Base-by-base conservation (phyloP, 2,113 vertebrate genomes). In the Rhinolophus ferrumequinum region DNA sequence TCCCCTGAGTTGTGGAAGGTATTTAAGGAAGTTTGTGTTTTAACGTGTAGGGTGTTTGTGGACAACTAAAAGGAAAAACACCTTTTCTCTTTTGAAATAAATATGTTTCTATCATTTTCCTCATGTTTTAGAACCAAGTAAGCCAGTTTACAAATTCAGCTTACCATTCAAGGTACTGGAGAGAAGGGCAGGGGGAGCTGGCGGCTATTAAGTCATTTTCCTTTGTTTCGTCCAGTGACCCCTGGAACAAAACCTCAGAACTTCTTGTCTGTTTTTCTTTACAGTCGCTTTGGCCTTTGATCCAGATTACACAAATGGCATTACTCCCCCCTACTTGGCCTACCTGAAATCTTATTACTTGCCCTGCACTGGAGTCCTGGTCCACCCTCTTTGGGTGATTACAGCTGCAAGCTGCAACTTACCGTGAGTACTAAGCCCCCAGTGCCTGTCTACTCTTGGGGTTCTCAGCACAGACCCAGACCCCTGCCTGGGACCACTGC, bases 361-460 rank as follows among this genome's bases (percentile, higher is more conserved):
- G 60, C 96, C 97, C 60, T 98, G 97, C 8, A 26, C 76, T 14
- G 97, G 97, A 44, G 97, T 66, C 70, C 75, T 98, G 56, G 73
- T 98, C 21, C 95, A 97, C 54, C 97, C 95, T 0, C 91, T 96
- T 1, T 98, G 97, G 97, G 97, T 97, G 72, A 58, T 98, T 52
- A 97, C 97, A 62, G 62, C 97, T 62, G 97, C 97, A 1, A 96
- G 94, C 58, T 98, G 97, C 96, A 96, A 97, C 44, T 50, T 98
- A 62, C 97, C 67, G 96, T 98, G 88, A 98, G 97, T 97, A 15
- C 52, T 6, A 30, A 76, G 44, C 8, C 22, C 75, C 54, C 56
- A 7, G 5, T 3, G 10, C 3, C 16, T 56, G 14, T 69, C 54
- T 50, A 5, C 2, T 4, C n/a, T 85, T 35, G 35, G 26, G 75